phyloP scores from a whole-genome alignment of 23 tunicate genomes.

The Trididemnum clinides region DNA sequence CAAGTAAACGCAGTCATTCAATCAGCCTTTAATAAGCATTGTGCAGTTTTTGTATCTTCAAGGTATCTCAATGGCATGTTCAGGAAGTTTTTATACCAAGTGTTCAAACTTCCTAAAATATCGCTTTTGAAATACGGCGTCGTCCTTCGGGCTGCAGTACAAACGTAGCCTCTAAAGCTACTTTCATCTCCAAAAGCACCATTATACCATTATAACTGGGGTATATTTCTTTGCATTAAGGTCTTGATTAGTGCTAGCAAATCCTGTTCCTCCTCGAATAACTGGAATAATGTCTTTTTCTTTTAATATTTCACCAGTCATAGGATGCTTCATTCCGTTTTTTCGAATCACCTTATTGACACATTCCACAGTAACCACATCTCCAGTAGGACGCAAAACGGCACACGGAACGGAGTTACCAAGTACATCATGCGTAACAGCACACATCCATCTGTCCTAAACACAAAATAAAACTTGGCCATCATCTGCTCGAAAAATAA shows the following conservation, averaged over 20 bases:
- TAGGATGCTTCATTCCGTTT: conserved; percentile 87
- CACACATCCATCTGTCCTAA: conserved; percentile 89
- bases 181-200: no score
- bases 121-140: no score
- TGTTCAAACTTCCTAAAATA: no score
- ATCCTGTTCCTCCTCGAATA: conserved; percentile 93
- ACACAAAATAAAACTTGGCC: no score
- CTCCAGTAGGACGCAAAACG: conserved; percentile 81
- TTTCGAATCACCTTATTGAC: conserved; percentile 84
- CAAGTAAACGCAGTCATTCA: no score
- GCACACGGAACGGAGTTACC: conserved; percentile 85
- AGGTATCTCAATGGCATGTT: no score
- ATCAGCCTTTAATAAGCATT: no score
- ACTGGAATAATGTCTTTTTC: conserved; percentile 86
- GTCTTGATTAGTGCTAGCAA: conserved; percentile 73
- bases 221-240: conserved; percentile 80
- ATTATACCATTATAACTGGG: conserved; percentile 64
- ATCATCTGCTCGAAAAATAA: no score
- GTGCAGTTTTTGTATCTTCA: no score
- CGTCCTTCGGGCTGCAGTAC: no score
- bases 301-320: conserved; percentile 52
- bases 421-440: conserved; percentile 90
- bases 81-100: no score
- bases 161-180: no score
- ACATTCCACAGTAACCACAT: conserved; percentile 90